Conservation (phyloP, 2,888 invertebrate genomes). For the Eurytoma adleriae region DNA sequence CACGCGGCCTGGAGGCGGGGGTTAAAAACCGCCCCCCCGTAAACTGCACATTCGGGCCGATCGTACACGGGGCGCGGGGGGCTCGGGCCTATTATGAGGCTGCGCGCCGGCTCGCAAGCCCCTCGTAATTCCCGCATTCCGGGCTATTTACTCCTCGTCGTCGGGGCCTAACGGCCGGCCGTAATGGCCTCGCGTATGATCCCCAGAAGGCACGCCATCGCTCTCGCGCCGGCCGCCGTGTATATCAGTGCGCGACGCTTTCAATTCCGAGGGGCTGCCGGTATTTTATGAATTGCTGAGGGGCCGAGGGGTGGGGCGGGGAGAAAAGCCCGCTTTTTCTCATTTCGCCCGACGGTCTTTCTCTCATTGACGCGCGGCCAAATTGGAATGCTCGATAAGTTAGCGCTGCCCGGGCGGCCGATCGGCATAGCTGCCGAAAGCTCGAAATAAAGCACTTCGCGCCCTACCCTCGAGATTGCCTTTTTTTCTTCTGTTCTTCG, state of each 20-base stretch:
- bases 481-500: not conserved
- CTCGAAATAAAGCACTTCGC: conserved; percentile 15
- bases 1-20: not conserved
- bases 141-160: conserved; percentile 37
- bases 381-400: conserved; percentile 39
- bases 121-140: conserved; percentile 36
- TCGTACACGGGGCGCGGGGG: not conserved
- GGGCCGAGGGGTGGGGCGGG: not conserved
- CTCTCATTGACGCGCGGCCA: conserved; percentile 11
- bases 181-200: conserved; percentile 7
- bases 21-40: conserved; percentile 12
- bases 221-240: not conserved
- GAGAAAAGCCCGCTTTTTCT: not conserved
- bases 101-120: not conserved
- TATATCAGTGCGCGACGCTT: not conserved
- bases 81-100: not conserved
- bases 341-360: conserved; percentile 1
- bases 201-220: not conserved
- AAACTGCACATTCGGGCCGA: conserved; percentile 8
- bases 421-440: conserved; percentile 18
- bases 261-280: not conserved
- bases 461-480: conserved; percentile 16
- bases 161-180: conserved; percentile 12
- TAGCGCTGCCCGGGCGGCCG: not conserved
- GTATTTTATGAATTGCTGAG: not conserved